phyloP scores from a whole-genome alignment of 1,140 invertebrate genomes.

The Eueides isabella region DNA sequence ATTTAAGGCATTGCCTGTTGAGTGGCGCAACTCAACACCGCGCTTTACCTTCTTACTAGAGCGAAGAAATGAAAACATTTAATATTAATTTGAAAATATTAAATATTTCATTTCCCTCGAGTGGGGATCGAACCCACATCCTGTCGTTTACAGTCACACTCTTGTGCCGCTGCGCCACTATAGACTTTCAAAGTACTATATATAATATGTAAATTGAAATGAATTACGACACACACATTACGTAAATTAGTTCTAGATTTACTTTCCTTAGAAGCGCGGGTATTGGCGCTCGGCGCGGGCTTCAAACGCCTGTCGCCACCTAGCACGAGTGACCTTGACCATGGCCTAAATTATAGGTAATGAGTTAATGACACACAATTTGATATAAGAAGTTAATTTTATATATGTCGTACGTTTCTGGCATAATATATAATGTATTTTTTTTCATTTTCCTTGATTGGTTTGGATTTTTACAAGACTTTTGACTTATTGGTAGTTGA shows the following conservation, averaged over 20 bases:
- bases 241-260: not conserved
- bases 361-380: conserved; percentile 3
- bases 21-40: too few relatives aligned
- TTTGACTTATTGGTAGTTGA: too few relatives aligned
- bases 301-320: not conserved
- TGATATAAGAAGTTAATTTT: not conserved
- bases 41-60: too few relatives aligned
- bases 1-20: too few relatives aligned
- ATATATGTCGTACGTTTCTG: not conserved
- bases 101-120: too few relatives aligned
- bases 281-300: not conserved
- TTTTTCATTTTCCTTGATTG: not conserved
- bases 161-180: too few relatives aligned
- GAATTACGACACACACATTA: not conserved
- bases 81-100: too few relatives aligned
- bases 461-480: too few relatives aligned
- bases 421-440: not conserved
- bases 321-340: not conserved
- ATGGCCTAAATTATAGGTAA: conserved; percentile 1
- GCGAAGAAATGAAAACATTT: too few relatives aligned
- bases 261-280: not conserved
- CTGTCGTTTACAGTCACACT: too few relatives aligned
- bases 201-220: not conserved
- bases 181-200: too few relatives aligned
- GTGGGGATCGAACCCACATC: too few relatives aligned